Conservation (phyloP, 2,888 invertebrate species). For the Nomada fabriciana region DNA sequence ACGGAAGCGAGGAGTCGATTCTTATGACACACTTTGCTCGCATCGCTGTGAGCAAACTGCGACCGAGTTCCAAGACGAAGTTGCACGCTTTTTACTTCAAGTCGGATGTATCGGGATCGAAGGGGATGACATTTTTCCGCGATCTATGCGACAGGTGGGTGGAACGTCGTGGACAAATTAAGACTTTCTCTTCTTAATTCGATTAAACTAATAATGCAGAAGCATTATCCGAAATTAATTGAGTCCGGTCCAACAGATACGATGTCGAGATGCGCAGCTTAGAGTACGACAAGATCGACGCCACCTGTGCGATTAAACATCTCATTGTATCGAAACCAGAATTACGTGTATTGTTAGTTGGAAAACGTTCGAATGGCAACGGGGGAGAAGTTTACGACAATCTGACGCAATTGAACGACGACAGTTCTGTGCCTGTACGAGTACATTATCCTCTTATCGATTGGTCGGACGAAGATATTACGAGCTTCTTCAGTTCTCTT, state of each 20-base stretch:
- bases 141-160: slow-evolving; percentile 61
- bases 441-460: slow-evolving; percentile 58
- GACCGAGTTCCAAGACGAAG: slow-evolving; percentile 1
- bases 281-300: slow-evolving; percentile 9
- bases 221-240: neutral
- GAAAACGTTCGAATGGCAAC: slow-evolving; percentile 40
- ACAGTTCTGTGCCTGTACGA: slow-evolving; percentile 19
- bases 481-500: slow-evolving; percentile 66
- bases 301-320: slow-evolving; percentile 31
- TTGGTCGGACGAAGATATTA: slow-evolving; percentile 71
- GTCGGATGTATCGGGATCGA: slow-evolving; percentile 5
- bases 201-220: too few species aligned
- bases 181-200: neutral
- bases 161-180: neutral
- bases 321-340: slow-evolving; percentile 57
- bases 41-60: slow-evolving; percentile 43
- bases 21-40: slow-evolving; percentile 74
- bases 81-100: slow-evolving; percentile 53
- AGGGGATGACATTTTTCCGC: slow-evolving; percentile 45
- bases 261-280: slow-evolving; percentile 26
- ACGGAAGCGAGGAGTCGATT: slow-evolving; percentile 72
- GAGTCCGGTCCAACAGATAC: slow-evolving; percentile 16
- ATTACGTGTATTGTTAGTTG: slow-evolving; percentile 66
- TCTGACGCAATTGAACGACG: slow-evolving; percentile 6
- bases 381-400: slow-evolving; percentile 9